These are phyloP conservation scores for Cataglyphis hispanica DNA, from an alignment of 1,140 invertebrate genomes.

Conservation along the genomic window DNA sequence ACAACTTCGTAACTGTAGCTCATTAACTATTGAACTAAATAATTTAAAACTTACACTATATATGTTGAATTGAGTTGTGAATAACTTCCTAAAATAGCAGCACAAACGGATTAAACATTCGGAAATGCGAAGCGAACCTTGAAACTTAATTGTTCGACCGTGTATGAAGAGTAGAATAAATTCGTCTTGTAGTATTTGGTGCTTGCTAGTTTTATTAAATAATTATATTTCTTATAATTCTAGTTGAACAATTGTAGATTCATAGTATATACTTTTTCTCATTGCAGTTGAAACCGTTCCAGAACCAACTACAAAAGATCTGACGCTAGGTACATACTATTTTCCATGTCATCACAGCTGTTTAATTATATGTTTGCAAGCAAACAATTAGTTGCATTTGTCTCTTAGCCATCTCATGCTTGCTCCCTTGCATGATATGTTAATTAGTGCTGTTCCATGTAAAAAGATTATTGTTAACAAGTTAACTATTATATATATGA, in stretches of 20 bases:
- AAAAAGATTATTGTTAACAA: background rate
- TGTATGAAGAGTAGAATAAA: background rate
- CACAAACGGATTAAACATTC: too few relatives aligned
- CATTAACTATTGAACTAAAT: too few relatives aligned
- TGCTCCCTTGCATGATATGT: background rate
- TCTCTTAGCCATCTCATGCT: background rate
- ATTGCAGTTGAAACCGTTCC: conserved; percentile 90
- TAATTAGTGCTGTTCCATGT: background rate
- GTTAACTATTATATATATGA: background rate
- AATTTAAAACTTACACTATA: too few relatives aligned
- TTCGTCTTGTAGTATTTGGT: conserved; percentile 10
- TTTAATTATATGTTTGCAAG: conserved; percentile 5
- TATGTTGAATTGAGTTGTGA: too few relatives aligned
- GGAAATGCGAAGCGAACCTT: too few relatives aligned
- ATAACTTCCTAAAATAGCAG: too few relatives aligned
- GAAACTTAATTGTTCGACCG: too few relatives aligned
- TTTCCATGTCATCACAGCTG: conserved; percentile 12
- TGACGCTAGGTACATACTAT: conserved; percentile 89
- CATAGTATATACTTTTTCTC: conserved; percentile 68
- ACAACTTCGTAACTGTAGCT: too few relatives aligned
- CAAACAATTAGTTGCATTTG: background rate
- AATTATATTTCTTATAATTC: background rate
- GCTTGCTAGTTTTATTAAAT: conserved; percentile 13
- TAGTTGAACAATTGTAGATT: conserved; percentile 21
- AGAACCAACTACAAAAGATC: conserved; percentile 88